These are phyloP conservation scores for Tinea pellionella DNA, from an alignment of 2,888 invertebrate genomes.

Conservation along the genomic window DNA sequence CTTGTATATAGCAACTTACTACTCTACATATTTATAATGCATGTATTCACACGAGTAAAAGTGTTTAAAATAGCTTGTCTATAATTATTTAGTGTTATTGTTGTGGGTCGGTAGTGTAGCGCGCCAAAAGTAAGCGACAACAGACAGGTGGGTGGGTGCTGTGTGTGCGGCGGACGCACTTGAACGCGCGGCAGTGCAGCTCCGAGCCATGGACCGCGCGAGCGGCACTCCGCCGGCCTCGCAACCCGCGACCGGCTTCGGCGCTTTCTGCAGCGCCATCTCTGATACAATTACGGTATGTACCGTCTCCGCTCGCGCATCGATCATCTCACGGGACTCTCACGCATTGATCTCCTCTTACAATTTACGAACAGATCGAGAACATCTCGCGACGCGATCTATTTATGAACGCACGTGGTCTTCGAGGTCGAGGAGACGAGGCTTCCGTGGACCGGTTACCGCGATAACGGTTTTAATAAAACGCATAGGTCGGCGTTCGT, in stretches of 20 bases:
- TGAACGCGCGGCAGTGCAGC: slow-evolving; percentile 37
- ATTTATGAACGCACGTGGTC: slow-evolving; percentile 63
- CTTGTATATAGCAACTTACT: neutral
- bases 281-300: slow-evolving; percentile 64
- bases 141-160: slow-evolving; percentile 53
- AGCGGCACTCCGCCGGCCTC: slow-evolving; percentile 24
- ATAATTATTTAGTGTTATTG: slow-evolving; percentile 65
- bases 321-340: neutral
- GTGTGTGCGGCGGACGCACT: slow-evolving; percentile 6
- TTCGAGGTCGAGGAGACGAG: slow-evolving; percentile 41
- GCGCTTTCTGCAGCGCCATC: slow-evolving; percentile 65
- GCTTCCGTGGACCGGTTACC: slow-evolving; percentile 14
- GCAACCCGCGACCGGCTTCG: slow-evolving; percentile 47
- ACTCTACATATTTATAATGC: neutral
- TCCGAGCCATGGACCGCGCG: slow-evolving; percentile 49
- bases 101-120: slow-evolving; percentile 56
- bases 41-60: slow-evolving; percentile 23
- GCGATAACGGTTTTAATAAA: slow-evolving; percentile 19
- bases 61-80: slow-evolving; percentile 51
- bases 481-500: slow-evolving; percentile 16
- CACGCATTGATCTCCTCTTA: neutral
- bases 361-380: neutral
- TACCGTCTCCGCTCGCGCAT: slow-evolving; percentile 22
- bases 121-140: slow-evolving; percentile 61
- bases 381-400: slow-evolving; percentile 21